Evolutionary conservation across 30 jellyfish, hydroid and myxozoan genomes (phyloP).

Genomic region (Aurelia coerulea): DNA sequence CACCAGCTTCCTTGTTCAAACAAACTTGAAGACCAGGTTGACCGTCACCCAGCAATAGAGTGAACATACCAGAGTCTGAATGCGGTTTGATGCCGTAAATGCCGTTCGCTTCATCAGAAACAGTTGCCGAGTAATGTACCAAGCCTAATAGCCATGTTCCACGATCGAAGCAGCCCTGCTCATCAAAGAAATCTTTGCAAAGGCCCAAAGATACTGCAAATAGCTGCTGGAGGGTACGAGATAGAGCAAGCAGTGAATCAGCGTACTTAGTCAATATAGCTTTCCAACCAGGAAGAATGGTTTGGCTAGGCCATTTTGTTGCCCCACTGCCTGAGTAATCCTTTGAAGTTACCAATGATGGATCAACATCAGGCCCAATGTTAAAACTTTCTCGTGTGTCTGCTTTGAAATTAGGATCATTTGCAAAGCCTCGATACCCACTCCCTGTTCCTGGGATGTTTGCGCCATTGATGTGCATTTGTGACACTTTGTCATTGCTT

Average conservation of each 20-base stretch:
- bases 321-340: constrained; percentile 57
- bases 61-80: constrained; percentile 52
- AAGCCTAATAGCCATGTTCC: constrained; percentile 52
- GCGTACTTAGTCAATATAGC: constrained; percentile 4
- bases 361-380: constrained; percentile 48
- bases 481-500: constrained; percentile 10
- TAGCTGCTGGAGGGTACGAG: constrained; percentile 7
- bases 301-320: constrained; percentile 48
- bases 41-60: constrained; percentile 57
- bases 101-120: constrained; percentile 28
- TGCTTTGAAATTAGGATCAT: constrained; percentile 39
- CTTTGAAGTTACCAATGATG: neutral
- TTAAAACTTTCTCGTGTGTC: constrained; percentile 59
- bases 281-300: constrained; percentile 44
- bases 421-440: constrained; percentile 55
- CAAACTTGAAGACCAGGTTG: constrained; percentile 60
- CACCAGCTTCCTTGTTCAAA: constrained; percentile 19
- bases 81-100: constrained; percentile 55
- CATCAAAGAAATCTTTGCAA: constrained; percentile 22
- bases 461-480: constrained; percentile 33
- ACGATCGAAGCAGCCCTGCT: constrained; percentile 36
- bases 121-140: constrained; percentile 13
- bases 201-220: constrained; percentile 52
- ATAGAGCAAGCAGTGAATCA: constrained; percentile 15
- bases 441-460: constrained; percentile 55